Evolutionary conservation across 2,113 vertebrate species (phyloP).

Genomic region (Heterocephalus glaber): DNA sequence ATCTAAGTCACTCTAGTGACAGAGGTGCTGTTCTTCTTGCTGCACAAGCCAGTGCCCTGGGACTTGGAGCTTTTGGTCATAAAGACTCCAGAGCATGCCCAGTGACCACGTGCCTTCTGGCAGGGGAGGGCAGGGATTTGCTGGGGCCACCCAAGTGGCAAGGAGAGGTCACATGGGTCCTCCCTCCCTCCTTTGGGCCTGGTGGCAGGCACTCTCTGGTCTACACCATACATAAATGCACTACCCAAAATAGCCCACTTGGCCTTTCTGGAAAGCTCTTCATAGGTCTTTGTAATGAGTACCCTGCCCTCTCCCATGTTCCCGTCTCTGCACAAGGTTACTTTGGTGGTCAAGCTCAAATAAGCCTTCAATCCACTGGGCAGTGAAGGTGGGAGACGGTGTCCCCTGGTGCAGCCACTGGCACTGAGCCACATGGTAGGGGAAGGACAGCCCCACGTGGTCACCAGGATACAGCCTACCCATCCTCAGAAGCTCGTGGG

Average conservation of each 20-base stretch:
- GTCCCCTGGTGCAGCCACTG: not conserved
- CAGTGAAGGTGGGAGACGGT: not conserved
- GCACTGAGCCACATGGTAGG: not conserved
- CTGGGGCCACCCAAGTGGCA: fast-evolving
- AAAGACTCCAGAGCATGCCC: not conserved
- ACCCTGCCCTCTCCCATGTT: not conserved
- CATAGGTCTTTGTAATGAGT: not conserved
- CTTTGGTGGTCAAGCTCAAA: not conserved
- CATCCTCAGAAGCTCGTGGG: fast-evolving
- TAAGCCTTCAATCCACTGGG: not conserved
- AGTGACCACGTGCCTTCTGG: not conserved
- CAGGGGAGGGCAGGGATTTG: not conserved
- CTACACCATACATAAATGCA: not conserved
- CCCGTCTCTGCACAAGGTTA: not conserved
- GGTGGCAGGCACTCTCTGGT: not conserved
- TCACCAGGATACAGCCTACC: not conserved
- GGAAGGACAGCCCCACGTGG: not conserved
- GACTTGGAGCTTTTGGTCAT: not conserved
- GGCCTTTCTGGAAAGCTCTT: not conserved
- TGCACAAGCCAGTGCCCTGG: not conserved
- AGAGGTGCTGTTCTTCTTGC: not conserved
- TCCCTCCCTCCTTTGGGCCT: fast-evolving
- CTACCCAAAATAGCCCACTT: not conserved
- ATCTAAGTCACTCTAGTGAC: not conserved
- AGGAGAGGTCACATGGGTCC: no score